Percentiles rank a stretch among this genome's conserved stretches.
These are phyloP conservation scores for Mastacembelus armatus DNA, from an alignment of 2,797 vertebrate genomes.

Conservation along the genomic window DNA sequence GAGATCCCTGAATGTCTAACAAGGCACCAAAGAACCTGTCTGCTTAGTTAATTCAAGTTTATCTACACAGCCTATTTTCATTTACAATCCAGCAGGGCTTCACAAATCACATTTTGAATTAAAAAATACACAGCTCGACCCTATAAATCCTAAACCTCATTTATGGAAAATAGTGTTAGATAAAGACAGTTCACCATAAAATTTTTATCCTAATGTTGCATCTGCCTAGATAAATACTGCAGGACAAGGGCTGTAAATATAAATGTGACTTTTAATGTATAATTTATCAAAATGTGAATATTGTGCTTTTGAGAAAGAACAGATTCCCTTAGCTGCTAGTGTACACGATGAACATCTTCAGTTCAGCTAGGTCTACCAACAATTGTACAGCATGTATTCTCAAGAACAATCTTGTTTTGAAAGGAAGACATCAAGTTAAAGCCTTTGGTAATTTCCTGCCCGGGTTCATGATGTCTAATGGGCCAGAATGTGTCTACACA, in stretches of 20 bases:
- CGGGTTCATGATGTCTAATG: constrained; percentile 42
- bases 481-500: constrained; percentile 32
- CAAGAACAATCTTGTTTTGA: not conserved
- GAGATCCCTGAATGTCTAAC: constrained; percentile 11
- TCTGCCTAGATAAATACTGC: not conserved
- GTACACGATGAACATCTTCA: not conserved
- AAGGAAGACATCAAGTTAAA: not conserved
- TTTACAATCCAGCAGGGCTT: not conserved
- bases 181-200: no score
- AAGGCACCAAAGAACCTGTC: not conserved
- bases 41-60: constrained; percentile 2
- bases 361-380: not conserved
- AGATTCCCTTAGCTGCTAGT: not conserved
- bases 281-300: not conserved
- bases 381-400: not conserved
- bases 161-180: no score
- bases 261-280: not conserved
- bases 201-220: not conserved
- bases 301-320: not conserved
- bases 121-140: not conserved
- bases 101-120: constrained; percentile 3
- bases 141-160: not conserved
- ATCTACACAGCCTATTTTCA: constrained; percentile 2
- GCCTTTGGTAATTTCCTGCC: constrained; percentile 8
- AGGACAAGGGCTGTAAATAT: not conserved